Base-by-base conservation (phyloP, 1,140 invertebrate genomes). In the Lucilia cuprina region DNA sequence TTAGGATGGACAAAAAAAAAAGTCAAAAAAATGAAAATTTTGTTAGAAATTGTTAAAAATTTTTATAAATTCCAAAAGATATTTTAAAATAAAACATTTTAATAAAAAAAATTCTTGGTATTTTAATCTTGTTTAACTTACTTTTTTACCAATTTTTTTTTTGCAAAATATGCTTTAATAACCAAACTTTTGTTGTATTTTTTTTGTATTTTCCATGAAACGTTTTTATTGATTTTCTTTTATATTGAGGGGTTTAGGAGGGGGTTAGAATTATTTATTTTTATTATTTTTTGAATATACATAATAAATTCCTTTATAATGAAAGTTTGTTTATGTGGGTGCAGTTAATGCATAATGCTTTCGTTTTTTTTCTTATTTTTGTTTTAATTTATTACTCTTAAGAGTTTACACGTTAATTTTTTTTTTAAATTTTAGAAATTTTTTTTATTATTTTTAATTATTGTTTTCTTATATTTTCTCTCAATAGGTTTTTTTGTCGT, bases 251-350 rank as follows among this genome's bases (percentile, higher is more conserved):
- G 77, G 41, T 30, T 30, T 30, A 30, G 41, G 35, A 41, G 41
- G 75, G 41, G 65, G 25, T 30, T 30, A 3, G 34, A 78, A 35
- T 49, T 78, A 78, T 77, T 77, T 77, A 7, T 10, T 25, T 77
- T 77, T 34, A 77, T 41, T 25, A 77, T 77, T 77, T 77, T 78
- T 78, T 78, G 41, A 83, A 65, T 83, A 83, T 83, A 70, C 55
- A 83, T 83, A 70, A 83, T 74, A 83, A 83, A 70, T 83, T 65
- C 82, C 65, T 70, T 83, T 83, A 83, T 83, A 84, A 82, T 83
- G 70, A 88, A 89, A 89, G 89, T 89, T 7, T 41, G 88, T 88
- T 88, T 85, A 87, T 84, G 74, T 41, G 3, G 25, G 25, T 30
- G 25, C 25, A 2, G 25, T 30, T 30, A 85, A 70, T 86, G 85